Evolutionary conservation across 2,888 invertebrate genomes (phyloP), one percentile per base, ranked within the genome.

Genomic region (Esperia sulphurella): DNA sequence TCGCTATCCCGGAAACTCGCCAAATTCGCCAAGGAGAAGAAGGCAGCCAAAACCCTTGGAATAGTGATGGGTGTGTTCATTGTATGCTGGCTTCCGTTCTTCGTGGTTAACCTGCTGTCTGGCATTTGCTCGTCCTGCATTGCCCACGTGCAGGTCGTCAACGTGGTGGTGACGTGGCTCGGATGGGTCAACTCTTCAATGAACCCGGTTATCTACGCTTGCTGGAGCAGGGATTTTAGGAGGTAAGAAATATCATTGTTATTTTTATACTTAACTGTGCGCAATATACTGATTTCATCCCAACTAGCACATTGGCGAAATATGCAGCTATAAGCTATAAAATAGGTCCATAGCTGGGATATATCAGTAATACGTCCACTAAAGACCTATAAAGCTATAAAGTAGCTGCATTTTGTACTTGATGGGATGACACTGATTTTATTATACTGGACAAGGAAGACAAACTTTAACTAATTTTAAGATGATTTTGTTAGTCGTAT

Each of bases 151-250:
- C 95, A 97, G 81, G 93, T 96, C 50, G 95, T 97, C 29, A 94
- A 95, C 56, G 95, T 96, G 39, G 93, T 97, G 51, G 97, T 97
- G 52, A 97, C 97, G 59, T 97, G 97, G 97, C 91, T 97, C 39
- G 97, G 97, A 46, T 97, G 97, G 97, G 96, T 97, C 79, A 97
- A 97, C 85, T 97, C 97, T 42, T 95, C 96, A 53, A 97, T 97
- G 97, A 97, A 97, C 90, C 98, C 98, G 0, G 96, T 98, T 59
- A 98, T 98, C 74, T 98, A 98, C 82, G 98, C 98, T n/a, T 97
- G 97, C 76, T 98, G 98, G 95, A 98, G 97, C 90, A 92, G 97
- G 71, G 98, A 98, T 84, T 98, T 98, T 79, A 91, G 97, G 87
- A 95, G 97, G 96, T 96, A 38, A 4, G 51, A 48, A 42, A 9